These are phyloP conservation scores for Scyliorhinus canicula DNA, from an alignment of 2,797 vertebrate species.

Conservation along the genomic window DNA sequence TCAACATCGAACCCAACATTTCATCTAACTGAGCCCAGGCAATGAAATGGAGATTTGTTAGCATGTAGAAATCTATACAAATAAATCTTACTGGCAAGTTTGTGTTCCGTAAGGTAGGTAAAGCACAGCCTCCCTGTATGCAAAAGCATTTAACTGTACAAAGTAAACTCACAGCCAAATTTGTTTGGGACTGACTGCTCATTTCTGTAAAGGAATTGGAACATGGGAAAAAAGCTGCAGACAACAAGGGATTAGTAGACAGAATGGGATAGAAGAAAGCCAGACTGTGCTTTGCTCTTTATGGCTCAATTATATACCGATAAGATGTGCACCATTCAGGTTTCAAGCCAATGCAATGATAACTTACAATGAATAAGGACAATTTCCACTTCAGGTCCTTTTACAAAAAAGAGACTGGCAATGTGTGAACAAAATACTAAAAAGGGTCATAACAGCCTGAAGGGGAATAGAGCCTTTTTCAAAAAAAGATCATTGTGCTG, in stretches of 20 bases:
- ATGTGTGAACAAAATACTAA: constrained; percentile 40
- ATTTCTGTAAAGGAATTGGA: constrained; percentile 32
- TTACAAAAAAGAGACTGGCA: constrained; percentile 32
- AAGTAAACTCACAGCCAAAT: constrained; percentile 19
- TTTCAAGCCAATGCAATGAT: constrained; percentile 24
- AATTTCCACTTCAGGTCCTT: background rate
- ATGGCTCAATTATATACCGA: constrained; percentile 25
- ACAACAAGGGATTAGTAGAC: constrained; percentile 24
- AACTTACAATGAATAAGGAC: constrained; percentile 33
- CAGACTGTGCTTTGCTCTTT: constrained; percentile 6
- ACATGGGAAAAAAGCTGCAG: constrained; percentile 33
- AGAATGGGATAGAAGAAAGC: background rate
- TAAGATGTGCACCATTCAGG: background rate
- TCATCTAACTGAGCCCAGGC: background rate
- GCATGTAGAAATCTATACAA: background rate
- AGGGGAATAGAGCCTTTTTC: constrained; percentile 1
- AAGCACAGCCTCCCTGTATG: background rate
- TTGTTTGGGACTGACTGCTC: constrained; percentile 10
- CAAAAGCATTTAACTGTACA: background rate
- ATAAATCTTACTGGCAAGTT: background rate
- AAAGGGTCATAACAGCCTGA: constrained; percentile 21
- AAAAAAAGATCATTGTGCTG: constrained; percentile 47
- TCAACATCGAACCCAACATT: background rate
- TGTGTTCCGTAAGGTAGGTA: background rate
- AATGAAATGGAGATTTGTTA: background rate